phyloP scores from a whole-genome alignment of 2,888 invertebrate species.

The Oligia latruncula region DNA sequence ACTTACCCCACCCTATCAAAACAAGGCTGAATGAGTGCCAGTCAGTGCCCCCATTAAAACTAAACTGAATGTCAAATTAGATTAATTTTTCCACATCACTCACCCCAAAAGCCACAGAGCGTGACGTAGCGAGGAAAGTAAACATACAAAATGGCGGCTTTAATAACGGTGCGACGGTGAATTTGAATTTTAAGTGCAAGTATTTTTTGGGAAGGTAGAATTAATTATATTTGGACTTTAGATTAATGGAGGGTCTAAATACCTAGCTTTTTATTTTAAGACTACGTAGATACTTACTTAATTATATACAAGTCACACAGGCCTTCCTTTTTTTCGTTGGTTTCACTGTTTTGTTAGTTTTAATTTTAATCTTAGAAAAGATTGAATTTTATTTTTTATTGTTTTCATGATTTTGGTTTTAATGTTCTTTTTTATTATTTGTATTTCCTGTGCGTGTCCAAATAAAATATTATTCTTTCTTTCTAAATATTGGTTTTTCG shows the following conservation, averaged over 20 bases:
- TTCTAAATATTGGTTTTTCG: not conserved
- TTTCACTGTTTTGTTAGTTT: too few relatives aligned
- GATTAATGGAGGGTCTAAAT: not conserved
- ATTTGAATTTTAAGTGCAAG: conserved; percentile 45
- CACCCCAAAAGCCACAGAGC: conserved; percentile 73
- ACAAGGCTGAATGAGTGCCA: conserved; percentile 62
- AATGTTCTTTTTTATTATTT: too few relatives aligned
- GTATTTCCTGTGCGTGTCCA: not conserved
- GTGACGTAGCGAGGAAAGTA: conserved; percentile 79
- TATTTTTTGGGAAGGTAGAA: not conserved
- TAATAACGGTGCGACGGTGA: conserved; percentile 54
- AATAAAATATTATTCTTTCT: not conserved
- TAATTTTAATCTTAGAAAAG: too few relatives aligned
- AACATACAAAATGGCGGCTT: conserved; percentile 84
- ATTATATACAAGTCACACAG: too few relatives aligned
- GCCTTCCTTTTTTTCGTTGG: too few relatives aligned
- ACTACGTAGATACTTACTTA: not conserved
- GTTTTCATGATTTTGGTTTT: too few relatives aligned
- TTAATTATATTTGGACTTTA: not conserved
- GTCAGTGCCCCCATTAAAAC: conserved; percentile 70
- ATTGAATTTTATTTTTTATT: too few relatives aligned
- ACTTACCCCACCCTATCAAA: conserved; percentile 65
- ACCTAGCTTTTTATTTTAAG: not conserved
- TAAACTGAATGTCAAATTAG: conserved; percentile 81
- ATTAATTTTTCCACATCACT: conserved; percentile 79